Percentiles rank a stretch among this genome's conserved stretches.
These are phyloP conservation scores for Leptogaster cylindrica DNA, from an alignment of 2,888 invertebrate genomes.

Conservation along the genomic window DNA sequence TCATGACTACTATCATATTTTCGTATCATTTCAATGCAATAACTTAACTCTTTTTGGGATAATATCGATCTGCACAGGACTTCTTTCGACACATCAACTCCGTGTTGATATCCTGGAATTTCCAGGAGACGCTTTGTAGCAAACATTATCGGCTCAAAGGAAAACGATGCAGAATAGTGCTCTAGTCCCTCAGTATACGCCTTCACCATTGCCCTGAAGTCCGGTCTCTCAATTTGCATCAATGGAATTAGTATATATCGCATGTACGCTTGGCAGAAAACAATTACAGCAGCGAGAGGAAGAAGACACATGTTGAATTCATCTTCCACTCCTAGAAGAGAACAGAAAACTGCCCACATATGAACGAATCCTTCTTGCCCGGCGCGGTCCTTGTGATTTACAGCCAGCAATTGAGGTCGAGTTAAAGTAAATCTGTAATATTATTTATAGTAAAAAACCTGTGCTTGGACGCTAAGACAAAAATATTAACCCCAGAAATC, in stretches of 20 bases:
- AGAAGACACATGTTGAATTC: slow-evolving; percentile 46
- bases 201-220: slow-evolving; percentile 44
- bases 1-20: background rate
- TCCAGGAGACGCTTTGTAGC: slow-evolving; percentile 33
- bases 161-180: slow-evolving; percentile 37
- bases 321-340: slow-evolving; percentile 78
- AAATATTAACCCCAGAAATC: slow-evolving; percentile 71
- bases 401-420: slow-evolving; percentile 68
- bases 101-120: slow-evolving; percentile 48
- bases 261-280: slow-evolving; percentile 40
- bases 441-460: background rate
- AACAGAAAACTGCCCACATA: slow-evolving; percentile 78
- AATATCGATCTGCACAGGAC: slow-evolving; percentile 43
- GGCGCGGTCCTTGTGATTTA: slow-evolving; percentile 65
- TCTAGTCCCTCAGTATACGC: slow-evolving; percentile 44
- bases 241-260: slow-evolving; percentile 47
- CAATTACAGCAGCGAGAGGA: slow-evolving; percentile 37
- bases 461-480: background rate
- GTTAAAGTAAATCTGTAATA: slow-evolving; percentile 63
- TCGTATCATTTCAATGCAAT: background rate
- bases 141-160: slow-evolving; percentile 46
- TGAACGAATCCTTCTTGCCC: slow-evolving; percentile 77
- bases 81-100: slow-evolving; percentile 38
- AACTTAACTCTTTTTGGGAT: slow-evolving; percentile 39
- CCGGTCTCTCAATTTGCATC: slow-evolving; percentile 46